Percentiles rank a stretch among this genome's conserved stretches.
Evolutionary conservation across 2,888 invertebrate genomes (phyloP).

Genomic region (Phymatocera aterrima): DNA sequence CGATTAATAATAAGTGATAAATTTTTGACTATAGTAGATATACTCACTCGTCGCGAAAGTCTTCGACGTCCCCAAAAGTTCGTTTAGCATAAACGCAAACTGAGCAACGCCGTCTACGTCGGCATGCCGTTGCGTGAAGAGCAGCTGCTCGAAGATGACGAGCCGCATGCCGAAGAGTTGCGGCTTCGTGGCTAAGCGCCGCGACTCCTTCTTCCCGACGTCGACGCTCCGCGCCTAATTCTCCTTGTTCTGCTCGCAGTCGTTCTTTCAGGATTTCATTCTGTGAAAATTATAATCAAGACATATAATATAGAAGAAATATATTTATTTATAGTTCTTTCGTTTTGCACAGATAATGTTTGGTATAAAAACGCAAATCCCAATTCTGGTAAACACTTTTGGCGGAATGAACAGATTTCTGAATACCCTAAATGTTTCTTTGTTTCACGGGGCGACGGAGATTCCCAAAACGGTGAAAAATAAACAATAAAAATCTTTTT

Average conservation of each 20-base stretch:
- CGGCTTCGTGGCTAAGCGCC: constrained; percentile 74
- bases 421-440: too few relatives aligned
- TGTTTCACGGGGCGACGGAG: too few relatives aligned
- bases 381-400: too few relatives aligned
- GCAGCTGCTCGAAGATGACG: constrained; percentile 73
- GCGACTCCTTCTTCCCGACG: constrained; percentile 73
- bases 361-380: too few relatives aligned
- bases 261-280: constrained; percentile 78
- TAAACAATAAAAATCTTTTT: too few relatives aligned
- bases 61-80: constrained; percentile 77
- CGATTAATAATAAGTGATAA: constrained; percentile 5
- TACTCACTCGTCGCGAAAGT: constrained; percentile 75
- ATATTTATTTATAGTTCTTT: neutral
- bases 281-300: constrained; percentile 66
- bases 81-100: constrained; percentile 79
- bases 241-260: constrained; percentile 76
- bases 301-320: neutral
- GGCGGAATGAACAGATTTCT: too few relatives aligned
- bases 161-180: constrained; percentile 75
- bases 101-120: constrained; percentile 77
- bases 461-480: too few relatives aligned
- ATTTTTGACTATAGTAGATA: neutral
- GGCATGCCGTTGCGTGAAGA: constrained; percentile 69
- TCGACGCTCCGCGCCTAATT: constrained; percentile 75
- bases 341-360: neutral